Evolutionary conservation across 2,888 invertebrate species (phyloP), one percentile per base, ranked within the genome.

Genomic region (Idaea straminata): DNA sequence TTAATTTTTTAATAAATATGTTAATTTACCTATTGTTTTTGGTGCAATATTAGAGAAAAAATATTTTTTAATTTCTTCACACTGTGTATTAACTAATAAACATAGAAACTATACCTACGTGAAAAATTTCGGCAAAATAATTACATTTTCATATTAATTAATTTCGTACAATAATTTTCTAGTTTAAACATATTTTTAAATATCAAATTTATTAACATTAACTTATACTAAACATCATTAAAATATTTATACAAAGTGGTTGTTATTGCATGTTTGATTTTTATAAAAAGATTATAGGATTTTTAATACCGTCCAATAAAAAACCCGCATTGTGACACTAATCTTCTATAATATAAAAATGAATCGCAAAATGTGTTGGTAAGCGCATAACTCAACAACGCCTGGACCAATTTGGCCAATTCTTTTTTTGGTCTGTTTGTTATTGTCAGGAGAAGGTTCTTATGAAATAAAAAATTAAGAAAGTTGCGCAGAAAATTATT

Each of bases 31-130:
- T 25, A 25, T 25, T 25, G 25, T 25, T 25, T 25, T 25, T 1
- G 1, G 1, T 3, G 25, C 25, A 1, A 25, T 25, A 25, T 25
- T n/a, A n/a, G n/a, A n/a, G n/a, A n/a, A n/a, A 25, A 3, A 25
- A 25, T 36, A 3, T 36, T 7, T 36, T 36, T 36, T 3, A 3
- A 36, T 36, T 7, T 47, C 47, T 7, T 4, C 10, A 47, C 47
- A 47, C 25, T 25, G 25, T 25, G 25, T 25, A 47, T 10, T 7
- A 47, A 47, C 10, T 36, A 36, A 36, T 13, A 47, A 10, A 16
- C 62, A 61, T 71, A 75, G 75, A 79, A 81, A 80, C 79, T 72
- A 75, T 81, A 80, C 77, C 75, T 75, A 80, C 70, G 69, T 76
- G 58, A 64, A 69, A 71, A 69, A 69, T 79, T 71, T 66, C 79